Evolutionary conservation across 1,140 invertebrate species (phyloP), one percentile per base, ranked within the genome.

Genomic region (Hesperophylax magnus): DNA sequence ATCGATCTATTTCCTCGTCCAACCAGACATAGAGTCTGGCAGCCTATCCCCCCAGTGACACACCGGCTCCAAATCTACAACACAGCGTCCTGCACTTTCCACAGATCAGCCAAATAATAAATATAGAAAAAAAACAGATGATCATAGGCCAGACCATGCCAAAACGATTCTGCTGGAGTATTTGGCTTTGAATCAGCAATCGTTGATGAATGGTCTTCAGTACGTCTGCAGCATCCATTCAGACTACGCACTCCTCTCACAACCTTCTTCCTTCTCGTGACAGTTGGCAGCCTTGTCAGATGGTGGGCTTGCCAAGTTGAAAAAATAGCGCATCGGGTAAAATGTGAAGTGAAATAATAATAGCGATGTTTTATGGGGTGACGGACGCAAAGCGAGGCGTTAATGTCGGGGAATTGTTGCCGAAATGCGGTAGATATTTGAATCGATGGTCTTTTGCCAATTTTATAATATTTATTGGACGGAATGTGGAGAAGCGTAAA

Each of bases 171-270:
- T 75, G n/a, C 71, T 75, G 71, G 71, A 75, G 56, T 58, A 75
- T 75, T 75, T 75, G 71, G 71, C 71, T 24, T 75, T 9, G 71
- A 75, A 53, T 75, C 71, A 75, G 71, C 27, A 18, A 75, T 75
- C 22, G 56, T 27, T 75, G 71, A 75, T 75, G 71, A 75, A 75
- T 75, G 71, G 71, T 9, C 39, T 8, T 14, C 39, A 3, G 69
- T 15, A 67, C 31, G 22, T 6, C 8, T 5, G 31, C 20, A 27
- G 54, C 27, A n/a, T 75, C 52, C 71, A 75, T 75, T 75, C 31
- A 71, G 39, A 14, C 17, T 52, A 71, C 67, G 67, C 67, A 71
- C 67, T 47, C 67, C 8, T 52, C 71, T 56, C 22, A 27, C 52
- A 1, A n/a, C 54, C 71, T 56, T 27, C 56, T 31, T 34, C 34